Conservation (phyloP, 2,113 vertebrate genomes). For the Dryoscopus gambensis region DNA sequence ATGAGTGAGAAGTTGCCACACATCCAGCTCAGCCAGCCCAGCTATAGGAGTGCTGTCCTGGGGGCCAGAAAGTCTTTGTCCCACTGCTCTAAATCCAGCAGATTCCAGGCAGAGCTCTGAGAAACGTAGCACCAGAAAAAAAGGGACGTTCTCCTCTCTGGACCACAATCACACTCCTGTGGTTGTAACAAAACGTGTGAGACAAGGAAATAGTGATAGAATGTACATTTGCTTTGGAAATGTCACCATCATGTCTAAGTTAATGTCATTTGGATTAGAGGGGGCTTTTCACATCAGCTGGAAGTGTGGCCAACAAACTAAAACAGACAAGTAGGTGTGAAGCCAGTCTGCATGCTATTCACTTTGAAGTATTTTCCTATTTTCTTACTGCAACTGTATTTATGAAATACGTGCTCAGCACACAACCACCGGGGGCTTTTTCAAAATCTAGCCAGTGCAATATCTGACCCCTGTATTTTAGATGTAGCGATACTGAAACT, state of each 20-base stretch:
- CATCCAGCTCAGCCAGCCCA: background rate
- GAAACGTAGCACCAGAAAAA: background rate
- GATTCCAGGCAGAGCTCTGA: background rate
- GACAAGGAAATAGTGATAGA: background rate
- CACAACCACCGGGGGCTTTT: background rate
- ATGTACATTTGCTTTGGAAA: background rate
- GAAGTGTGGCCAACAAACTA: background rate
- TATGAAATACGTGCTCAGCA: background rate
- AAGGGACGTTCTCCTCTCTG: background rate
- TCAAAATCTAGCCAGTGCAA: background rate
- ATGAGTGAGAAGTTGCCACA: background rate
- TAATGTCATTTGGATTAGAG: background rate
- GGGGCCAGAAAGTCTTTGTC: background rate
- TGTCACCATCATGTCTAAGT: background rate
- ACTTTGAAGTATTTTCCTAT: background rate
- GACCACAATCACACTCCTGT: accelerated
- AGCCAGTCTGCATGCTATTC: background rate
- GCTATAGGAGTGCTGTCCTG: background rate
- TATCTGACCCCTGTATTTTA: background rate
- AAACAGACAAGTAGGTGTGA: background rate
- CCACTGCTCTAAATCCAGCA: background rate
- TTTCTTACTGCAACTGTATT: background rate
- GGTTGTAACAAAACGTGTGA: background rate
- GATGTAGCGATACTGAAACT: background rate
- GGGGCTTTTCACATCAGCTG: background rate